phyloP scores from a whole-genome alignment of 2,888 invertebrate species.

The Ophion obscuratus region DNA sequence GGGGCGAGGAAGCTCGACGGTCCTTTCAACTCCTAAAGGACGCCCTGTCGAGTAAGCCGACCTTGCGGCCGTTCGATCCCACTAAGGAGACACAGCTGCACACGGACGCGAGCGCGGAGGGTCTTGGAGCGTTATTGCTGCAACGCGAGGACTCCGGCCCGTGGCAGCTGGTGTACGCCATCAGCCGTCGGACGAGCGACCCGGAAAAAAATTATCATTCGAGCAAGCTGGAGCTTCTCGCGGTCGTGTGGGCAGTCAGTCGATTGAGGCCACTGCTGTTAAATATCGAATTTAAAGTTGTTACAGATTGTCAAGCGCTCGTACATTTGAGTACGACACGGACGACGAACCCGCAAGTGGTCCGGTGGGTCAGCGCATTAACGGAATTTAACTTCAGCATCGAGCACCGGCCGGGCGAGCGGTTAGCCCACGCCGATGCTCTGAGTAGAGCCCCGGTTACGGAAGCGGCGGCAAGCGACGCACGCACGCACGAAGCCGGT shows the following conservation, averaged over 20 bases:
- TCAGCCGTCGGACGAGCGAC: conserved; percentile 70
- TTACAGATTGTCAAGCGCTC: too few species aligned
- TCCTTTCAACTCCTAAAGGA: conserved; percentile 28
- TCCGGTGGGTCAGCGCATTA: background rate
- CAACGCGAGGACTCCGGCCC: conserved; percentile 62
- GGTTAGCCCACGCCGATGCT: conserved; percentile 65
- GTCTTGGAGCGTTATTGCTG: conserved; percentile 33
- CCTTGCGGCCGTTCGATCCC: conserved; percentile 22
- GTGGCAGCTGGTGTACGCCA: conserved; percentile 67
- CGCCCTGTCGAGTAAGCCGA: conserved; percentile 17
- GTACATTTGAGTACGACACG: too few species aligned
- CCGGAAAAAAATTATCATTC: conserved; percentile 71
- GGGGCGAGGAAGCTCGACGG: conserved; percentile 9
- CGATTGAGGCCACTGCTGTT: too few species aligned
- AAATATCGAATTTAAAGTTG: too few species aligned
- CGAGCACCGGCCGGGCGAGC: conserved; percentile 64
- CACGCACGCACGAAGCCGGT: too few species aligned
- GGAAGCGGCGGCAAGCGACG: too few species aligned
- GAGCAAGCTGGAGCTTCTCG: conserved; percentile 39
- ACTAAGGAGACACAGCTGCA: background rate
- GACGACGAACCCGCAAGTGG: background rate
- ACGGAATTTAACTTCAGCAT: conserved; percentile 59
- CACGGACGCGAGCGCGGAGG: conserved; percentile 31
- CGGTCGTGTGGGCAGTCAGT: too few species aligned
- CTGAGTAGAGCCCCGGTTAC: conserved; percentile 63